Evolutionary conservation across 1,140 invertebrate genomes (phyloP).

Genomic region (Sarcophaga peregrina): DNA sequence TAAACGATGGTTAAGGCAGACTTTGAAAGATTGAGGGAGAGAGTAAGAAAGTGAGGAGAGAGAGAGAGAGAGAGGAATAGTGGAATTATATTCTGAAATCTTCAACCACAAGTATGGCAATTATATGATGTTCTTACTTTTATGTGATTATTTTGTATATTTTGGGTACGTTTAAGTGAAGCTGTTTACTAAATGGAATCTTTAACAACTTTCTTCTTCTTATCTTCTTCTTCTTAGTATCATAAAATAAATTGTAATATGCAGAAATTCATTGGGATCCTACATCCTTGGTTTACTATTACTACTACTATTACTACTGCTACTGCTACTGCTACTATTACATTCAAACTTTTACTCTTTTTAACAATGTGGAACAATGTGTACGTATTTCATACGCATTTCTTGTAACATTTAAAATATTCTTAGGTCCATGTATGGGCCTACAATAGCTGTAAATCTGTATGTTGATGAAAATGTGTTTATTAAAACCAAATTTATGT

Average conservation of each 20-base stretch:
- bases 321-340: not conserved
- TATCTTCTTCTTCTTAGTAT: not conserved
- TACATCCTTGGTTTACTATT: not conserved
- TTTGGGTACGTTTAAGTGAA: not conserved
- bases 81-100: conserved; percentile 1
- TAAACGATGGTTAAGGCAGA: not conserved
- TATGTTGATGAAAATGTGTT: not conserved
- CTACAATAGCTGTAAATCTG: not conserved
- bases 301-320: not conserved
- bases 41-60: too few relatives aligned
- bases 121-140: conserved; percentile 37
- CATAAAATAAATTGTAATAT: conserved; percentile 34
- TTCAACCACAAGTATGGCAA: conserved; percentile 35
- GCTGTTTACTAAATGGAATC: conserved; percentile 12
- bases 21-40: too few relatives aligned
- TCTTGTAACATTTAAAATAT: too few relatives aligned
- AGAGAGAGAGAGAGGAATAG: too few relatives aligned
- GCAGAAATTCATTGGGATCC: not conserved
- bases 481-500: conserved; percentile 11
- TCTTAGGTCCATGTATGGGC: too few relatives aligned
- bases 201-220: conserved; percentile 24
- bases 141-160: conserved; percentile 34
- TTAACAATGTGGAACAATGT: too few relatives aligned
- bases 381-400: not conserved
- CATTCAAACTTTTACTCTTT: too few relatives aligned